A percentile compares a stretch with the other conserved stretches of the same genome.
phyloP scores from a whole-genome alignment of 2,113 vertebrate species.

The Tor tambroides region DNA sequence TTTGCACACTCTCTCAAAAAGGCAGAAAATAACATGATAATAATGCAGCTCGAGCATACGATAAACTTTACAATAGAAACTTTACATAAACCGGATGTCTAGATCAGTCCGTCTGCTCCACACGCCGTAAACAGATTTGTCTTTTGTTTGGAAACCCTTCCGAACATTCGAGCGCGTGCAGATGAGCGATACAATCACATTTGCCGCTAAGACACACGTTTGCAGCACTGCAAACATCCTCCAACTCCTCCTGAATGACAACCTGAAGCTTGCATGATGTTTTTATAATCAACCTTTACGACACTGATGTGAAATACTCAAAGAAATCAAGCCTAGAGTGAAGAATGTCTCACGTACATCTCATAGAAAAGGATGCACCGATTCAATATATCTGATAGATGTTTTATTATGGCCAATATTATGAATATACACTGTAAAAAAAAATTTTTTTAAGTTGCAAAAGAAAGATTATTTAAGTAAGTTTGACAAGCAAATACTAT shows the following conservation, averaged over 20 bases:
- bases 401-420: background rate
- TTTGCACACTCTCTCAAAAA: slow-evolving; percentile 83
- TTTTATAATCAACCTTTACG: no score
- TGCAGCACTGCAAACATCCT: background rate
- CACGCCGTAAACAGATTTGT: slow-evolving; percentile 38
- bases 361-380: no score
- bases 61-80: slow-evolving; percentile 86
- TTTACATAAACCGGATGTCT: slow-evolving; percentile 74
- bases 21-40: slow-evolving; percentile 78
- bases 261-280: background rate
- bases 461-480: no score
- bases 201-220: no score
- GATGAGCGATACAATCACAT: background rate
- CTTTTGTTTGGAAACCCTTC: slow-evolving; percentile 23
- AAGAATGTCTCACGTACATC: background rate
- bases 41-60: slow-evolving; percentile 71
- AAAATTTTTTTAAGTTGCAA: no score
- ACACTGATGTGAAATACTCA: background rate
- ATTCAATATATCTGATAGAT: background rate
- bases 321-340: background rate
- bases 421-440: background rate
- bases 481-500: no score
- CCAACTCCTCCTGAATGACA: background rate
- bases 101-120: slow-evolving; percentile 68
- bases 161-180: slow-evolving; percentile 35